Evolutionary conservation across 2,797 vertebrate species (phyloP).

Genomic region (Sphenopsis melanotis): DNA sequence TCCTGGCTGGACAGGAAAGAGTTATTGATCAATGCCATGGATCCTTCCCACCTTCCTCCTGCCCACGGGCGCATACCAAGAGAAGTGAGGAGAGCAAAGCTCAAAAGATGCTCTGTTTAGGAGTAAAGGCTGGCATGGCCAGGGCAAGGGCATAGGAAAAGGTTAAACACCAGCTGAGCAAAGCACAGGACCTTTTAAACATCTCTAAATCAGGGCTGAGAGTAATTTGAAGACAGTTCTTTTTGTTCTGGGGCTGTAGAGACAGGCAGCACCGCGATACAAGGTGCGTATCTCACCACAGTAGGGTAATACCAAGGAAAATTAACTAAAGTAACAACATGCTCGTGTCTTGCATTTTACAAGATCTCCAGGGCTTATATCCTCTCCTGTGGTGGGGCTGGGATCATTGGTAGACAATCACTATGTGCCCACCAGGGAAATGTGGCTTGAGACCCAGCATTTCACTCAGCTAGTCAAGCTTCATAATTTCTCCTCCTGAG

Average conservation of each 20-base stretch:
- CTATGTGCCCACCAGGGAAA: background rate
- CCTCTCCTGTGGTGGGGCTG: background rate
- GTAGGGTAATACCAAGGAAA: background rate
- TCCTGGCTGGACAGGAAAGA: conserved; percentile 52
- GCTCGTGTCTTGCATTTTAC: background rate
- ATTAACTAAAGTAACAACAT: background rate
- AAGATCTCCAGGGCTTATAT: background rate
- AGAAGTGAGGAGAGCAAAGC: conserved; percentile 12
- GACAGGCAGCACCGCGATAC: background rate
- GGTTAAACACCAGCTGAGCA: background rate
- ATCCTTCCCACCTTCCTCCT: conserved; percentile 46
- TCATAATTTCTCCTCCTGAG: background rate
- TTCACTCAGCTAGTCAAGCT: background rate
- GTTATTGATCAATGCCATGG: conserved; percentile 61
- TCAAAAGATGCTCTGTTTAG: background rate
- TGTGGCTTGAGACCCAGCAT: background rate
- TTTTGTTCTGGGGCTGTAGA: background rate
- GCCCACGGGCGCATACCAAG: background rate
- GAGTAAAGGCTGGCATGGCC: background rate
- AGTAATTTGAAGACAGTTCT: background rate
- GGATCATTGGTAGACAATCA: fast-evolving
- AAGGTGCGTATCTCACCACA: background rate
- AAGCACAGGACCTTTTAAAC: background rate
- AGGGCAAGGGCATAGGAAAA: background rate
- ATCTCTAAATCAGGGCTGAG: background rate